Conservation (phyloP, 2,113 vertebrate genomes). For the Apteryx mantelli region DNA sequence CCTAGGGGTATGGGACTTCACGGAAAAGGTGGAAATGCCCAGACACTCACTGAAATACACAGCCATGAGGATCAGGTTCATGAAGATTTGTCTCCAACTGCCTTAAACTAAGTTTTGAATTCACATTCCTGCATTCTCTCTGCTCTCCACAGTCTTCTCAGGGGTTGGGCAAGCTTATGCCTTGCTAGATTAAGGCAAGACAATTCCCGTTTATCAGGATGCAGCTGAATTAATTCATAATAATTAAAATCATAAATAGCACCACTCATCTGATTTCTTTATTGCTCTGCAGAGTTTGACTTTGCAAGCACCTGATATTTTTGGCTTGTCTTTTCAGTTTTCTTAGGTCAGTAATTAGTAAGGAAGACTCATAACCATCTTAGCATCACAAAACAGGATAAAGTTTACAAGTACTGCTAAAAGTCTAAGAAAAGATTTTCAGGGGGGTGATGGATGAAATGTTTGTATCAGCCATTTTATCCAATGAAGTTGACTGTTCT, state of each 20-base stretch:
- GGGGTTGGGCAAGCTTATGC: not conserved
- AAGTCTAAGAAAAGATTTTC: not conserved
- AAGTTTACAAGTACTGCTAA: not conserved
- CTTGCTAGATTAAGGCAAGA: not conserved
- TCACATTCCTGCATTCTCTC: not conserved
- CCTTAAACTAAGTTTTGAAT: not conserved
- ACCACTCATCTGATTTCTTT: not conserved
- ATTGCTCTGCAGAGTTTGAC: not conserved
- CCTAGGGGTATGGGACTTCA: not conserved
- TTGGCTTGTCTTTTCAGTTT: not conserved
- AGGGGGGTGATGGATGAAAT: not conserved
- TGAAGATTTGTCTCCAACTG: not conserved
- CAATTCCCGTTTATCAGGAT: accelerated
- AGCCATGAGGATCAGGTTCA: not conserved
- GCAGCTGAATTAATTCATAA: not conserved
- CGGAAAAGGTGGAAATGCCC: not conserved
- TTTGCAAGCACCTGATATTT: not conserved
- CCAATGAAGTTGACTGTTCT: not conserved
- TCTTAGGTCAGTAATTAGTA: not conserved
- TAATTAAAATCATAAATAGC: not conserved
- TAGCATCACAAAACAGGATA: not conserved
- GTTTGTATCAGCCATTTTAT: not conserved
- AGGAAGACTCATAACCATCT: not conserved
- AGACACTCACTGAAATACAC: not conserved
- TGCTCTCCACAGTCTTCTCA: not conserved